A percentile compares a stretch with the other conserved stretches of the same genome.
phyloP scores from a whole-genome alignment of 1,140 invertebrate genomes.

The Bombus pyrosoma region DNA sequence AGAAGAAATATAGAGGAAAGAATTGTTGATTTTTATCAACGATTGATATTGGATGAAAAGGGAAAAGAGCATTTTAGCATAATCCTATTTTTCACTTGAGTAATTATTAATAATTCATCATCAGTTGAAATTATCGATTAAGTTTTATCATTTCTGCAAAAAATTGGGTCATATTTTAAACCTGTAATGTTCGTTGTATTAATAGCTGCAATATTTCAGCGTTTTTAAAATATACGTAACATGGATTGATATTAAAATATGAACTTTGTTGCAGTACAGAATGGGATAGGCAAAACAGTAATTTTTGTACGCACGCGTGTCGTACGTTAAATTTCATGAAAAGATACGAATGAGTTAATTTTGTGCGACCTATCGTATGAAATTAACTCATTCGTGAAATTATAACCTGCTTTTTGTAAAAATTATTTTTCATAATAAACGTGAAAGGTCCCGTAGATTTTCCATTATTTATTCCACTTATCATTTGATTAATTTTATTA shows the following conservation, averaged over 20 bases:
- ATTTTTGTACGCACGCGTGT: neutral
- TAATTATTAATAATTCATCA: too few relatives aligned
- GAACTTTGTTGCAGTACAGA: neutral
- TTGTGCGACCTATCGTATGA: too few relatives aligned
- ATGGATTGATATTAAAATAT: too few relatives aligned
- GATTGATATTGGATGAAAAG: neutral
- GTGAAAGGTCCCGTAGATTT: neutral
- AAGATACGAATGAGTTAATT: neutral
- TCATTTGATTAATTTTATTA: neutral
- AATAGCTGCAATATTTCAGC: neutral
- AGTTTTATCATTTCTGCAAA: neutral
- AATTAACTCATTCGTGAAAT: neutral
- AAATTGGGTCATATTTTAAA: neutral
- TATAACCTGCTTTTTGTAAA: neutral
- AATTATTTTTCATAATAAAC: neutral
- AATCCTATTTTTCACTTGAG: too few relatives aligned
- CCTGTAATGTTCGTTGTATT: too few relatives aligned
- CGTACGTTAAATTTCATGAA: neutral
- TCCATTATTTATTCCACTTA: neutral
- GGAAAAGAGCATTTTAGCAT: too few relatives aligned
- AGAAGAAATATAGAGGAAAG: neutral
- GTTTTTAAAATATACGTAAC: too few relatives aligned
- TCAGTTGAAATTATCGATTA: neutral
- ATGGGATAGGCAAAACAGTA: neutral
- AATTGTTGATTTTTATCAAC: neutral